These are phyloP conservation scores for Samia ricini DNA, from an alignment of 1,140 invertebrate species.

Conservation along the genomic window DNA sequence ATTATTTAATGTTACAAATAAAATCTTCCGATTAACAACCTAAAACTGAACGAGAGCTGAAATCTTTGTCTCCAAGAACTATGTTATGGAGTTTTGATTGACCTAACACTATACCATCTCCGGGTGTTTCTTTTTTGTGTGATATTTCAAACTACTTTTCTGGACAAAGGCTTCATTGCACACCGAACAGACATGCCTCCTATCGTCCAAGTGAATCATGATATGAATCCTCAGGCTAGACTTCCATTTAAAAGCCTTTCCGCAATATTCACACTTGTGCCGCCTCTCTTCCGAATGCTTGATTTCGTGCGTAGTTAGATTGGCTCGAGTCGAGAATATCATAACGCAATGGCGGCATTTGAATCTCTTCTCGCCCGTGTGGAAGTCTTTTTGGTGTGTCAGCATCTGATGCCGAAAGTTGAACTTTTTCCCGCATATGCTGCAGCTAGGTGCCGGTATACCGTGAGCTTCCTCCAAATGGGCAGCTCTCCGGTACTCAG, in stretches of 20 bases:
- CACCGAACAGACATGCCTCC: constrained; percentile 20
- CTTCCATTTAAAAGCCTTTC: constrained; percentile 43
- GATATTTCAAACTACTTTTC: constrained; percentile 10
- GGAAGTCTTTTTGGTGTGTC: constrained; percentile 30
- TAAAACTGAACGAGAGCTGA: no score
- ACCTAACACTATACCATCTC: constrained; percentile 7
- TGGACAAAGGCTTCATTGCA: constrained; percentile 7
- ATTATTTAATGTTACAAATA: no score
- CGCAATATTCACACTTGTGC: constrained; percentile 62
- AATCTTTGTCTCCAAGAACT: no score
- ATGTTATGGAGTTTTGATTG: no score
- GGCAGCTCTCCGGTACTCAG: constrained; percentile 8
- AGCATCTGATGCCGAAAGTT: constrained; percentile 31
- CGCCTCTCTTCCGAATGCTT: constrained; percentile 2
- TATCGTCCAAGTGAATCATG: constrained; percentile 75
- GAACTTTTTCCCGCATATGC: constrained; percentile 43
- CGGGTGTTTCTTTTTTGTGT: constrained; percentile 6
- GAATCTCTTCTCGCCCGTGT: constrained; percentile 32
- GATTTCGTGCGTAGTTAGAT: constrained; percentile 13
- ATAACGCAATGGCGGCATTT: constrained; percentile 7
- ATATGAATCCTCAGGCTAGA: constrained; percentile 43
- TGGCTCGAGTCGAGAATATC: constrained; percentile 2
- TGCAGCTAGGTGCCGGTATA: constrained; percentile 31
- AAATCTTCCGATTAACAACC: no score
- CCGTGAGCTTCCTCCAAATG: constrained; percentile 32